Conservation (phyloP, 2,797 vertebrate species). For the Myotis pilosus region DNA sequence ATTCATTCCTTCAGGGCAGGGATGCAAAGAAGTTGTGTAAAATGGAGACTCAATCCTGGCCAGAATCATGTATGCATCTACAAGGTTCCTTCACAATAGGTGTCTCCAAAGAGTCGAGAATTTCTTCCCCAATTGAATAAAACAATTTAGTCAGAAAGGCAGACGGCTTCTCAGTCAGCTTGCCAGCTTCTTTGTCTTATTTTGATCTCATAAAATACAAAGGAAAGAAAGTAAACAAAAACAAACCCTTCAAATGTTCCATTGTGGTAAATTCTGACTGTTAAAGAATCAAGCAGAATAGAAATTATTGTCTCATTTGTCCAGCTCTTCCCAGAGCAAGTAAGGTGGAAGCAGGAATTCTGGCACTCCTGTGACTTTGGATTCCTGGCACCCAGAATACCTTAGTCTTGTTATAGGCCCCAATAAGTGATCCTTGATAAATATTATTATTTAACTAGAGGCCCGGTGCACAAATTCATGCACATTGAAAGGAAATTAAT, state of each 20-base stretch:
- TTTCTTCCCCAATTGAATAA: not conserved
- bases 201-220: conserved; percentile 42
- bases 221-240: conserved; percentile 48
- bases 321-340: not conserved
- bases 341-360: not conserved
- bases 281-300: not conserved
- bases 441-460: not conserved
- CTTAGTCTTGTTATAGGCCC: not conserved
- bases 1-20: not conserved
- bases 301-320: not conserved
- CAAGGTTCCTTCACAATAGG: not conserved
- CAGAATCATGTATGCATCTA: not conserved
- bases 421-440: not conserved
- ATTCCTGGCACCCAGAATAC: not conserved
- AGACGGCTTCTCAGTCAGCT: not conserved
- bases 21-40: not conserved
- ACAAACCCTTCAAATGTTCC: not conserved
- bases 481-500: too few relatives aligned
- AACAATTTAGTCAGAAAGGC: not conserved
- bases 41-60: not conserved
- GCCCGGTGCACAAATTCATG: too few relatives aligned
- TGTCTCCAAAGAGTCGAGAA: not conserved
- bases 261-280: not conserved
- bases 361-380: rapidly evolving
- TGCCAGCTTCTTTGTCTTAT: not conserved